A percentile compares a stretch with the other conserved stretches of the same genome.
Evolutionary conservation across 2,888 invertebrate genomes (phyloP).

Genomic region (Metellina segmentata): DNA sequence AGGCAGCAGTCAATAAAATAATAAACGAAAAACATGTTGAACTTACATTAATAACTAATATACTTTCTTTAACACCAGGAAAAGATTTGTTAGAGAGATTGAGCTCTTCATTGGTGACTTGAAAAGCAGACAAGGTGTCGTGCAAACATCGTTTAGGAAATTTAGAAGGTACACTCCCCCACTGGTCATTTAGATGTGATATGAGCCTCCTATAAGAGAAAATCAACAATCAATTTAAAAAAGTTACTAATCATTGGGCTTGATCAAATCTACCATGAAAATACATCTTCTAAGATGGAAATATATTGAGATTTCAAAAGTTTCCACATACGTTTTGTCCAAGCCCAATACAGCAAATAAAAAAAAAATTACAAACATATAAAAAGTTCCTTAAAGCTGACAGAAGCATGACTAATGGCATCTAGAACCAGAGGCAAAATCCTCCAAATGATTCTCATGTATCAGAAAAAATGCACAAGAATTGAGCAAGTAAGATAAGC

Average conservation of each 20-base stretch:
- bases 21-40: neutral
- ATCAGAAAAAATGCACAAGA: no score
- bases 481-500: no score
- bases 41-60: constrained; percentile 45
- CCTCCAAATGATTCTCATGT: no score
- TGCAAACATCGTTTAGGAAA: constrained; percentile 81
- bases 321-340: neutral
- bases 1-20: neutral
- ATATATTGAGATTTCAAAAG: neutral
- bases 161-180: constrained; percentile 78
- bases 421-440: no score
- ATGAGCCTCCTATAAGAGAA: constrained; percentile 83
- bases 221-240: neutral
- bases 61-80: constrained; percentile 72
- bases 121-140: constrained; percentile 83
- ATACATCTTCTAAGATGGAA: no score
- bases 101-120: constrained; percentile 81
- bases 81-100: constrained; percentile 78
- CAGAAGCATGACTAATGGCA: no score
- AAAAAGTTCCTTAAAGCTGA: no score
- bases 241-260: neutral
- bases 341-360: neutral
- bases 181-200: constrained; percentile 81
- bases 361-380: no score
- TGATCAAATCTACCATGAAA: no score